Percentiles rank a stretch among this genome's conserved stretches.
These are phyloP conservation scores for Puffinus mauretanicus DNA, from an alignment of 2,113 vertebrate species.

Conservation along the genomic window DNA sequence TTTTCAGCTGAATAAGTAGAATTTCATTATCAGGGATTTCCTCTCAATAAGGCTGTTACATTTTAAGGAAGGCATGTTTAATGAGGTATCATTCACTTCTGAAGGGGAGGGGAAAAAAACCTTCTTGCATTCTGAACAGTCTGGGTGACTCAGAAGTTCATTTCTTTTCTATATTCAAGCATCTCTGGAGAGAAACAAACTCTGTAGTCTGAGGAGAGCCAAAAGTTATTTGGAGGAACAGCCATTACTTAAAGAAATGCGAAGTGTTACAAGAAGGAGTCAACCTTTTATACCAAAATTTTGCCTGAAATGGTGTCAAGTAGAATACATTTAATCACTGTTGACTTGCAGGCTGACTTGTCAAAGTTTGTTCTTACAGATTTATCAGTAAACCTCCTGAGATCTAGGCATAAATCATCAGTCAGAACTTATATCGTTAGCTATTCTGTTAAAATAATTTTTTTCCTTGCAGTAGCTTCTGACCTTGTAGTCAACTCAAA, in stretches of 20 bases:
- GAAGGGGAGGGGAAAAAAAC: not conserved
- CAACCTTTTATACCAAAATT: not conserved
- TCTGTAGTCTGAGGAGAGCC: not conserved
- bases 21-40: not conserved
- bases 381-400: not conserved
- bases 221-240: not conserved
- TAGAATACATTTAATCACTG: not conserved
- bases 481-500: constrained; percentile 36
- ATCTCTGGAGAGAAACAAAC: not conserved
- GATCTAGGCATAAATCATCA: constrained; percentile 16
- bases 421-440: constrained; percentile 33
- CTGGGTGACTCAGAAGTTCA: not conserved
- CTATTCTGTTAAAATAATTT: constrained; percentile 33
- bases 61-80: not conserved
- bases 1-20: not conserved
- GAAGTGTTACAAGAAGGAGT: not conserved
- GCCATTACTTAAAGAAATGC: not conserved
- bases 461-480: constrained; percentile 26
- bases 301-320: constrained; percentile 20
- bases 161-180: not conserved
- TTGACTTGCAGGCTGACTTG: constrained; percentile 1
- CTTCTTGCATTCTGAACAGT: not conserved
- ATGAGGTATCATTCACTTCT: not conserved
- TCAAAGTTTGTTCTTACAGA: constrained; percentile 1
- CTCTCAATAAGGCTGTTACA: not conserved